These are phyloP conservation scores for Drosophila longiperda DNA, from an alignment of 2,888 invertebrate species.

Conservation along the genomic window DNA sequence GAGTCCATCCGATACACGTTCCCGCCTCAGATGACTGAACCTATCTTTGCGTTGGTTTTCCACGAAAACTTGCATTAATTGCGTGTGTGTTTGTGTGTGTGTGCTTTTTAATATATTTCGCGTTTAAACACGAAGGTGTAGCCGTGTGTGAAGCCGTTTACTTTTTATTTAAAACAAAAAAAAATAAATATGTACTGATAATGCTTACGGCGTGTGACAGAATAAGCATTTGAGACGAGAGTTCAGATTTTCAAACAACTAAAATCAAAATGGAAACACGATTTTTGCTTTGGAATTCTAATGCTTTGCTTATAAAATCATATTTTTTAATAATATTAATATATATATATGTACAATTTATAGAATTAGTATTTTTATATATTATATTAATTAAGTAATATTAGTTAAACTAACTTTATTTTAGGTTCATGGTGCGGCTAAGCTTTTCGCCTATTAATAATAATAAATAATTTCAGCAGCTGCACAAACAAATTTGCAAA, in stretches of 20 bases:
- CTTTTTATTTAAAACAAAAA: neutral
- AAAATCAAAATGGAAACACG: neutral
- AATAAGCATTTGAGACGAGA: neutral
- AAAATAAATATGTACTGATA: neutral
- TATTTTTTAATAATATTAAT: neutral
- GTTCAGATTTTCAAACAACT: neutral
- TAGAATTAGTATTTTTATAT: neutral
- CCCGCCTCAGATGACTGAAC: constrained; percentile 25
- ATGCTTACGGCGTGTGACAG: neutral
- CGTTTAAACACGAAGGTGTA: no score
- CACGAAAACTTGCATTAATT: neutral
- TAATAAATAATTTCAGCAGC: neutral
- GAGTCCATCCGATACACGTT: constrained; percentile 41
- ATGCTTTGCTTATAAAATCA: neutral
- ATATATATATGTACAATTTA: no score
- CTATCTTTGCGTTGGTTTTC: constrained; percentile 8
- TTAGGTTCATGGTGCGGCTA: neutral
- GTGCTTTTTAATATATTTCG: neutral
- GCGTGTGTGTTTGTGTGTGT: neutral
- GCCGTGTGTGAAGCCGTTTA: no score
- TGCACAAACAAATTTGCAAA: neutral
- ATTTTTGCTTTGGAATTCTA: neutral
- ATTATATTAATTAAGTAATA: neutral
- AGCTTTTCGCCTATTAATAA: neutral
- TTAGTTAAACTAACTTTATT: neutral